Evolutionary conservation across 2,888 invertebrate genomes (phyloP).

Genomic region (Bombyx huttoni): DNA sequence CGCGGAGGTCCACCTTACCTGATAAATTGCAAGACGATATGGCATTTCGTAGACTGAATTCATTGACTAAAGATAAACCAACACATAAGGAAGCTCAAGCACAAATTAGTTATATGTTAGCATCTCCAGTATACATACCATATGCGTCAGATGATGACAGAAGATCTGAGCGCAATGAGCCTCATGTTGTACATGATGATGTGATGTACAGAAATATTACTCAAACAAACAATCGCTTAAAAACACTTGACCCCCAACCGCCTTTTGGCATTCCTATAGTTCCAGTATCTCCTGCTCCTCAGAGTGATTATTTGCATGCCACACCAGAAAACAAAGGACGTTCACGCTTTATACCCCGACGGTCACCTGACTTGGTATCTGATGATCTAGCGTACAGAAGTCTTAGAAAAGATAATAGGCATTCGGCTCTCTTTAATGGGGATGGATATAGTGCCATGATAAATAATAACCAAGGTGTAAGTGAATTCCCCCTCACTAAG

Average conservation of each 20-base stretch:
- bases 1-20: constrained; percentile 67
- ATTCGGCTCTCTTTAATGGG: constrained; percentile 62
- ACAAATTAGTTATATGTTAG: constrained; percentile 77
- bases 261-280: constrained; percentile 93
- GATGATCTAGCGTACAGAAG: constrained; percentile 91
- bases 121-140: constrained; percentile 76
- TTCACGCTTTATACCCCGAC: constrained; percentile 76
- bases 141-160: constrained; percentile 62
- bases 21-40: constrained; percentile 84
- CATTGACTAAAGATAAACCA: constrained; percentile 63
- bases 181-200: constrained; percentile 87
- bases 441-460: constrained; percentile 61
- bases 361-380: constrained; percentile 85
- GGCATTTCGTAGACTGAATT: constrained; percentile 82
- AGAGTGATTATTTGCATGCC: constrained; percentile 88
- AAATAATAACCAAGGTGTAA: constrained; percentile 56
- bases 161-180: constrained; percentile 77
- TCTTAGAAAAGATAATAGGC: constrained; percentile 83
- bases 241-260: constrained; percentile 85
- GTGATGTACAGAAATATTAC: constrained; percentile 86
- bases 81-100: constrained; percentile 49
- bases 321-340: constrained; percentile 75
- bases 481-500: constrained; percentile 42
- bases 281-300: constrained; percentile 84
- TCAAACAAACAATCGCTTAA: constrained; percentile 80